A percentile compares a stretch with the other conserved stretches of the same genome.
Conservation (phyloP, 2,797 vertebrate species). For the Sparus aurata region DNA sequence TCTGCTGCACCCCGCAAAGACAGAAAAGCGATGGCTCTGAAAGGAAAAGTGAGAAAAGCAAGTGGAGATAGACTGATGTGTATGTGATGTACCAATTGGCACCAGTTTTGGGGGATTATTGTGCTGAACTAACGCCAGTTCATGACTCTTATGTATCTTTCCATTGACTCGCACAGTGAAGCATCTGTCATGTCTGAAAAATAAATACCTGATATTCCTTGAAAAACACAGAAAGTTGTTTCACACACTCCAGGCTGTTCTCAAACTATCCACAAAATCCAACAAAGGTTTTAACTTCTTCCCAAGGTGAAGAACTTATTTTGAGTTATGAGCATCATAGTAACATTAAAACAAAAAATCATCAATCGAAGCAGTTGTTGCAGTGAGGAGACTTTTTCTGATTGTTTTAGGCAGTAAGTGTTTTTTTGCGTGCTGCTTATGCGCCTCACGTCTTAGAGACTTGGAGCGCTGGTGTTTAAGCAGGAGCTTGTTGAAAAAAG, state of each 20-base stretch:
- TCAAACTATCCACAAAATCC: background rate
- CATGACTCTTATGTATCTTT: background rate
- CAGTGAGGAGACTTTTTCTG: too few species aligned
- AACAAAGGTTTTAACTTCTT: background rate
- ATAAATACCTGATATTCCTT: too few species aligned
- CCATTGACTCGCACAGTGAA: background rate
- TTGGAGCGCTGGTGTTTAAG: too few species aligned
- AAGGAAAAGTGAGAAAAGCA: background rate
- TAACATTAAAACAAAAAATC: background rate
- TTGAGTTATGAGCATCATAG: too few species aligned
- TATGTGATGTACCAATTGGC: background rate
- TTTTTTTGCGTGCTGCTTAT: too few species aligned
- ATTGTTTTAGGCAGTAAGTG: too few species aligned
- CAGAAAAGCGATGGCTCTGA: slow-evolving; percentile 8
- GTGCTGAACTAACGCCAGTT: background rate
- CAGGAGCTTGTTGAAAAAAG: too few species aligned
- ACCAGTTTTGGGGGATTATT: background rate
- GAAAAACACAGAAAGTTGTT: background rate
- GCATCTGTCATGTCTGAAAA: background rate
- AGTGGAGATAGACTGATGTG: background rate
- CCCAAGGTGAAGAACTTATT: background rate
- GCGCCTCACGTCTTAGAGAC: too few species aligned
- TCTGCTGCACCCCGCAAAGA: slow-evolving; percentile 17
- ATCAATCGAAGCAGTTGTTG: background rate
- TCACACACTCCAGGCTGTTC: background rate